These are phyloP conservation scores for Hexactinellida sp. DNA, from an alignment of 37 sponge, comb jelly and placozoan species.

Conservation along the genomic window DNA sequence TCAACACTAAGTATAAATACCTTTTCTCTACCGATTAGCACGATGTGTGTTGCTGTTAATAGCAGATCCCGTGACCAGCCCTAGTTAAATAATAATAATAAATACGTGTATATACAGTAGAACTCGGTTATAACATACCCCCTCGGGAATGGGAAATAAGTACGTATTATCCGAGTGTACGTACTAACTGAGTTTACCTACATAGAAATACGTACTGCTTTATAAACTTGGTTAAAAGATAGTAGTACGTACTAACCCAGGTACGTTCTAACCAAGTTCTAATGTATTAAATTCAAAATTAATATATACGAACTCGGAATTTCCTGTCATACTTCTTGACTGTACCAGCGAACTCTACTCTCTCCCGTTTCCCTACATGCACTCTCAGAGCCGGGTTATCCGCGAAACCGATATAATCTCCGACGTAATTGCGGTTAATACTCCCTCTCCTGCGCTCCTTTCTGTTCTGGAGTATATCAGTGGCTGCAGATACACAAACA, in stretches of 20 bases:
- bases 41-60: constrained; percentile 56
- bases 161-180: too few relatives aligned
- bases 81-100: not conserved
- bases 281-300: not conserved
- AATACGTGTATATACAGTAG: not conserved
- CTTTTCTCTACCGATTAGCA: constrained; percentile 88
- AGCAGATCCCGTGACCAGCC: constrained; percentile 55
- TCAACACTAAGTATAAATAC: constrained; percentile 17
- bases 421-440: constrained; percentile 90
- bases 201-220: too few relatives aligned
- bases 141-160: too few relatives aligned
- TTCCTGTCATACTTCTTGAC: constrained; percentile 86
- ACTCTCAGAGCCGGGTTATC: constrained; percentile 79
- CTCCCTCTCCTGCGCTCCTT: constrained; percentile 78
- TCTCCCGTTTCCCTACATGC: constrained; percentile 78
- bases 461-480: constrained; percentile 82
- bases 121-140: too few relatives aligned
- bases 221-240: too few relatives aligned
- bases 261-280: too few relatives aligned
- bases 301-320: constrained; percentile 47
- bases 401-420: constrained; percentile 82
- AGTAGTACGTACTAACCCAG: too few relatives aligned
- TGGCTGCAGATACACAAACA: constrained; percentile 31
- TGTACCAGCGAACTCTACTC: constrained; percentile 84
- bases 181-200: too few relatives aligned